Conservation (phyloP, 2,797 vertebrate genomes). For the Gobionotothen gibberifrons region DNA sequence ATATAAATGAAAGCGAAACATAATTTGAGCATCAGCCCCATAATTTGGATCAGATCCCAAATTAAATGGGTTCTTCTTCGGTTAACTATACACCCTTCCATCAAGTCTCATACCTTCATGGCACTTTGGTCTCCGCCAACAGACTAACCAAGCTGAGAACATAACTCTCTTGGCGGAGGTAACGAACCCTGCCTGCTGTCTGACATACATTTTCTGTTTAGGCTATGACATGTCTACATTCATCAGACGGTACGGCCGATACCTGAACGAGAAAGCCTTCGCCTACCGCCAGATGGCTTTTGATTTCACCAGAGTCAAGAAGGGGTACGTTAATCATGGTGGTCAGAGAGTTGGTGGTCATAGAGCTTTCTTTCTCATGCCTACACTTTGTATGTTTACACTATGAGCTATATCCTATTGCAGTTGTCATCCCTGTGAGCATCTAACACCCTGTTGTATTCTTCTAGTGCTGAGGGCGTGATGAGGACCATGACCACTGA, state of each 20-base stretch:
- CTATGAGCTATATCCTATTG: neutral
- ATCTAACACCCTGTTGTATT: conserved; percentile 34
- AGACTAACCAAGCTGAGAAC: no score
- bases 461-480: conserved; percentile 92
- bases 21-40: no score
- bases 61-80: no score
- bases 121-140: no score
- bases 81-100: no score
- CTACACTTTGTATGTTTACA: neutral
- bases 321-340: conserved; percentile 87
- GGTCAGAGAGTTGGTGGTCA: neutral
- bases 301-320: conserved; percentile 99
- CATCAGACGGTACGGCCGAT: conserved; percentile 98
- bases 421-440: conserved; percentile 4
- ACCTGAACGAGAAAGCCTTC: conserved; percentile 99
- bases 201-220: conserved; percentile 59
- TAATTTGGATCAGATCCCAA: no score
- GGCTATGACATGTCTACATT: conserved; percentile 99
- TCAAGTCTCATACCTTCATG: no score
- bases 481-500: conserved; percentile 99
- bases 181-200: neutral
- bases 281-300: conserved; percentile 99
- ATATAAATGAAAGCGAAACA: no score
- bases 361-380: neutral
- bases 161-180: no score